phyloP scores from a whole-genome alignment of 1,140 invertebrate species.

The Drosophila lacertosa region DNA sequence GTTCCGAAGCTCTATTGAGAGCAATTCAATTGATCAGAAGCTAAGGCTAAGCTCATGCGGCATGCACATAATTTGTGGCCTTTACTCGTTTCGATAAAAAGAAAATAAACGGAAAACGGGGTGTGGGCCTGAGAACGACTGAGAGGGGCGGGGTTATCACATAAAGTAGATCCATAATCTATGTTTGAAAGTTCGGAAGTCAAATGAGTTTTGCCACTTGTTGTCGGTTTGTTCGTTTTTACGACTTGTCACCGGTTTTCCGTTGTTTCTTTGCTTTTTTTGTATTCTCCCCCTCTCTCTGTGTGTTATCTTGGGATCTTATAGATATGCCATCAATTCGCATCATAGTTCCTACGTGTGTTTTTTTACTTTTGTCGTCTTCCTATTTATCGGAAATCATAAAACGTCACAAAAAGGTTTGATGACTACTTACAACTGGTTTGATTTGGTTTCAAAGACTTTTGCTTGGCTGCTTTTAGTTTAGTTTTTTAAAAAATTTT shows the following conservation, averaged over 20 bases:
- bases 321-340: slow-evolving; percentile 28
- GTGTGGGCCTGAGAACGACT: slow-evolving; percentile 35
- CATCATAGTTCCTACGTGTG: slow-evolving; percentile 41
- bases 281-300: no score
- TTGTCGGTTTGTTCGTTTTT: slow-evolving; percentile 28
- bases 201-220: slow-evolving; percentile 40
- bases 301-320: slow-evolving; percentile 3
- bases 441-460: slow-evolving; percentile 30
- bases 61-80: slow-evolving; percentile 68
- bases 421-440: slow-evolving; percentile 37
- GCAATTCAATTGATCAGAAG: slow-evolving; percentile 38
- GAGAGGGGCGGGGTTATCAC: no score
- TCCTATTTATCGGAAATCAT: slow-evolving; percentile 13
- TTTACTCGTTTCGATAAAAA: slow-evolving; percentile 19
- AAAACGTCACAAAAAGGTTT: slow-evolving; percentile 24
- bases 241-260: slow-evolving; percentile 34
- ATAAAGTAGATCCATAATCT: not conserved
- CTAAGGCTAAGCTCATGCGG: slow-evolving; percentile 52
- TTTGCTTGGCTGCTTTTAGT: slow-evolving; percentile 25
- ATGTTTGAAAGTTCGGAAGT: slow-evolving; percentile 47
- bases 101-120: slow-evolving; percentile 12
- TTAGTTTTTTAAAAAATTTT: not conserved
- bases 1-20: slow-evolving; percentile 14
- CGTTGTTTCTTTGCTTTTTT: not conserved
- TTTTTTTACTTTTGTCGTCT: no score